These are phyloP conservation scores for Chironomus tentans DNA, from an alignment of 2,888 invertebrate species.

Conservation along the genomic window DNA sequence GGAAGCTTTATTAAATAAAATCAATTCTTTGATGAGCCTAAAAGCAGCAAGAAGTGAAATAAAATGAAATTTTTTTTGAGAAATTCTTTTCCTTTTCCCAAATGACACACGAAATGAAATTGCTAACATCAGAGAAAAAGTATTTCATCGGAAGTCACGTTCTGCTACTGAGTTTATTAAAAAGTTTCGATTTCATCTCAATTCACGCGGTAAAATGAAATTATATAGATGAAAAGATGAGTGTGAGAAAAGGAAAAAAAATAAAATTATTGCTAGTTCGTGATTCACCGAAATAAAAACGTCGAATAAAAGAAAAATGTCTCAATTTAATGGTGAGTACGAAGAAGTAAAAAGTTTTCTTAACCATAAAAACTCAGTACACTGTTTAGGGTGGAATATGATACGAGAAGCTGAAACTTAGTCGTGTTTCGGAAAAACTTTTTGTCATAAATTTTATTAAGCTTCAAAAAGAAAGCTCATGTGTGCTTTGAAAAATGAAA, in stretches of 20 bases:
- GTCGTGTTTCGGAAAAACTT: too few species aligned
- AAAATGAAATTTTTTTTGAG: neutral
- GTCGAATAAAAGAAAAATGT: neutral
- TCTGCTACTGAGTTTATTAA: neutral
- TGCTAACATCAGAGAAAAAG: neutral
- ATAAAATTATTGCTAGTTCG: neutral
- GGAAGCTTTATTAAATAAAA: too few species aligned
- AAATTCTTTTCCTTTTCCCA: neutral
- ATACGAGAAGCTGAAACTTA: too few species aligned
- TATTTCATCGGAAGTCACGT: neutral
- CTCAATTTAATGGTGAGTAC: neutral
- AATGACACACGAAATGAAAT: too few species aligned
- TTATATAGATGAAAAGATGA: neutral
- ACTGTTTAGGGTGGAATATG: too few species aligned
- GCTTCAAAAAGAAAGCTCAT: too few species aligned
- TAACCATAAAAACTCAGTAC: too few species aligned
- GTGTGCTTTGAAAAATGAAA: too few species aligned
- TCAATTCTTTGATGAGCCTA: too few species aligned
- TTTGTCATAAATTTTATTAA: too few species aligned
- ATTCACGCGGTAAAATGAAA: neutral
- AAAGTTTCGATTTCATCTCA: neutral
- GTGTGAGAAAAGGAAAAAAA: neutral
- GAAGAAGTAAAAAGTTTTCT: too few species aligned
- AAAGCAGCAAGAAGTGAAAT: neutral
- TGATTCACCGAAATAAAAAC: neutral